Base-by-base conservation (phyloP, 64 coral and sea anemone species). In the Platygyra sinensis region DNA sequence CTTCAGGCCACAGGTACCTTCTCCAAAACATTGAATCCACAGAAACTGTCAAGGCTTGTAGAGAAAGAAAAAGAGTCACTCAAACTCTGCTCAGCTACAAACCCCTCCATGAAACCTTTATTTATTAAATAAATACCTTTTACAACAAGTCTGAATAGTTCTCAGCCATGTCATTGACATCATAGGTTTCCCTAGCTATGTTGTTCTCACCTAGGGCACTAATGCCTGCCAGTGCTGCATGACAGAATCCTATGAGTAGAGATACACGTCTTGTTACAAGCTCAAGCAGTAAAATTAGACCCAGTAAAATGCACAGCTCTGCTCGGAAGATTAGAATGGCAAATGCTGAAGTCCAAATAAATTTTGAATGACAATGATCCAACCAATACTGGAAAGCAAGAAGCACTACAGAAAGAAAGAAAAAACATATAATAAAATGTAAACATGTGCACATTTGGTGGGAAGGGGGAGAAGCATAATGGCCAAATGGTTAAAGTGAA, bases 261-360 rank as follows among this genome's bases (percentile, higher is more conserved):
- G 81, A 73, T 10, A 98, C 49, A 42, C 89, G 82, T 67, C 52
- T 73, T 74, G 92, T 92, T 18, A 60, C 42, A 60, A 98, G 80
- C 24, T 98, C 96, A 36, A 85, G 28, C 22, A 98, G 60, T 55
- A 98, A 72, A 36, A 98, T 88, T 33, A 98, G 88, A 2, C 96
- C 96, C 28, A 98, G 85, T 8, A 94, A 62, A 72, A 98, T 94
- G 74, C 96, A 80, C 17, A 98, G 72, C 79, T 98, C 96, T 27
- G 96, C 71, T 94, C 96, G 78, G 73, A 98, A 98, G 71, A 98
- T 94, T 61, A 94, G 89, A 42, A 98, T 94, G 62, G 79, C 86
- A 75, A 94, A 98, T 31, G 96, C 96, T 74, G 96, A 98, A 16
- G 86, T 94, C 96, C 96, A 98, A 24, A 98, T 92, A 22, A 98